Base-by-base conservation (phyloP, 2,797 vertebrate genomes). In the Phalanger gymnotis region DNA sequence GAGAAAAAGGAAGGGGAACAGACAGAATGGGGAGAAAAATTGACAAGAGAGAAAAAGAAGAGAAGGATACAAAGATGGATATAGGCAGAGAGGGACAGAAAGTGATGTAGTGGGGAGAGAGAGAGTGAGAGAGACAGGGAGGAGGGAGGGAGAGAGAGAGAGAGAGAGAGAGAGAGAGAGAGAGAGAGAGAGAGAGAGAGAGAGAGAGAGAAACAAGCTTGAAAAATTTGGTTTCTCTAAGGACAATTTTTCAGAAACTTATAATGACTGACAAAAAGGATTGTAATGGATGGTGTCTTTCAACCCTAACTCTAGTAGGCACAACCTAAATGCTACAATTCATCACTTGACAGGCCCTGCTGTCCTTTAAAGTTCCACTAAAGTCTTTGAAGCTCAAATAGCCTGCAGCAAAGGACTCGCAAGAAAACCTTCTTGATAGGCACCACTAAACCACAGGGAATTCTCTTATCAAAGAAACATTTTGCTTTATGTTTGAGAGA, bases 341-440 rank as follows among this genome's bases (percentile, higher is more conserved):
- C 81, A 51, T 90, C 53, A 66, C 89, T 91, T 90, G 89, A 25
- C 92, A 91, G 91, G 56, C n/a, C 55, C 52, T 34, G 52, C 31
- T 54, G 90, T 34, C 52, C 31, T 90, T 90, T 31, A 54, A 51
- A 94, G 14, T 93, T 95, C 90, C 22, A n/a, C 56, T 7, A 51
- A 34, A 55, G 91, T n/a, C 25, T 93, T 81, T 61, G 58, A 95
- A 92, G 90, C 11, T 52, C 57, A 92, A 95, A 96, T 90, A 93
- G 40, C 6, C 31, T 91, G 28, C 89, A 89, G 34, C 30, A 30
- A 61, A n/a, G 28, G 31, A 90, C 92, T 90, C 54, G 31, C 47
- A 81, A 52, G 6, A 31, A 52, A 90, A 54, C 90, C 5, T 66
- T 94, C 4, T 61, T 93, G 54, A 66, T 73, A 54, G 40, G 30